These are phyloP conservation scores for Saiga tatarica DNA, from an alignment of 2,113 vertebrate genomes.

Conservation along the genomic window DNA sequence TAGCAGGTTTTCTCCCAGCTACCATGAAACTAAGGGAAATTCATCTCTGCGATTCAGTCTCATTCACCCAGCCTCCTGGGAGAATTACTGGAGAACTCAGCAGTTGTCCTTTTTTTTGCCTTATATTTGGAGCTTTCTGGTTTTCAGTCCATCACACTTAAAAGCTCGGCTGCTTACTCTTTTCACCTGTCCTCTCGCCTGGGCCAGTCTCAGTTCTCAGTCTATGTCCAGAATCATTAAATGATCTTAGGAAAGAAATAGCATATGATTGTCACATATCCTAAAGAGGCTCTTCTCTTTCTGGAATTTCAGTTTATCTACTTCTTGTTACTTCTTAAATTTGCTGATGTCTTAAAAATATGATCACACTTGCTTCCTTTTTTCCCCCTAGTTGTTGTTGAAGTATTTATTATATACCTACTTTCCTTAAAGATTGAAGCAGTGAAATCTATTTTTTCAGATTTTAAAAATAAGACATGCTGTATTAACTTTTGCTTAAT, in stretches of 20 bases:
- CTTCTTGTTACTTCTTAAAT: slow-evolving; percentile 6
- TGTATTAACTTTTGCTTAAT: slow-evolving; percentile 37
- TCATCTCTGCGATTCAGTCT: not conserved
- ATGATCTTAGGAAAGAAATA: not conserved
- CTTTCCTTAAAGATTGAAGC: slow-evolving; percentile 1
- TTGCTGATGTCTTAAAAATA: slow-evolving; percentile 27
- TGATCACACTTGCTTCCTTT: not conserved
- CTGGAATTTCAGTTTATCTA: slow-evolving; percentile 33
- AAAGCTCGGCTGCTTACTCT: not conserved
- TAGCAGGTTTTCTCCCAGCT: not conserved
- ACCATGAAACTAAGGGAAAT: not conserved
- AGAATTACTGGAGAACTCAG: not conserved
- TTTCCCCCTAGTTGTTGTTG: not conserved
- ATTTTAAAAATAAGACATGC: not conserved
- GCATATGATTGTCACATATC: not conserved
- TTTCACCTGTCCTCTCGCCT: not conserved
- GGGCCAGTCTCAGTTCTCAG: not conserved
- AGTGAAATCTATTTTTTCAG: slow-evolving; percentile 21
- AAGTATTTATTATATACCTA: slow-evolving; percentile 9
- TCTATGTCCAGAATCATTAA: not conserved
- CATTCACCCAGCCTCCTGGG: not conserved
- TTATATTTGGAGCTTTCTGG: not conserved
- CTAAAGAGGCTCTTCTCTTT: not conserved
- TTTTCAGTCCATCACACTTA: not conserved
- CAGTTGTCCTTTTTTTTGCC: not conserved